These are phyloP conservation scores for Anastatus disparis DNA, from an alignment of 1,140 invertebrate species.

Conservation along the genomic window DNA sequence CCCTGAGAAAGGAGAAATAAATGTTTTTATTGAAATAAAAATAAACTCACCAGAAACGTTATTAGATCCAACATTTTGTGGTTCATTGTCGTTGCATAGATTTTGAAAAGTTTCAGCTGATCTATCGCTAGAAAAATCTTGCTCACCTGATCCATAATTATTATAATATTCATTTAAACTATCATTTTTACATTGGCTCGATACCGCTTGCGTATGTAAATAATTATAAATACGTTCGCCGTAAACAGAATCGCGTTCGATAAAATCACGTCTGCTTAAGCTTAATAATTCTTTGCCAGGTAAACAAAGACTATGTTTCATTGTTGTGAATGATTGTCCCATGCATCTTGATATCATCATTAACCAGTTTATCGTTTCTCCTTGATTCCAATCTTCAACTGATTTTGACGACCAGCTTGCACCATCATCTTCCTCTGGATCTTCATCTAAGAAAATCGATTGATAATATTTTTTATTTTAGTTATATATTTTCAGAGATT, in stretches of 20 bases:
- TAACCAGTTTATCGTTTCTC: conserved; percentile 70
- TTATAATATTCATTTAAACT: neutral
- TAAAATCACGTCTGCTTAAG: conserved; percentile 65
- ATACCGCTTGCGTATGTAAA: conserved; percentile 60
- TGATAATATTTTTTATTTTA: no score
- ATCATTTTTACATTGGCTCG: conserved; percentile 13
- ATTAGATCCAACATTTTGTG: conserved; percentile 59
- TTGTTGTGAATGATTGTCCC: conserved; percentile 63
- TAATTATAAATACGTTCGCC: conserved; percentile 64
- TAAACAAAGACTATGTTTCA: conserved; percentile 65
- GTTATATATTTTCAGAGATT: no score
- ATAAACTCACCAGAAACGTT: conserved; percentile 51
- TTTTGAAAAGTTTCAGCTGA: conserved; percentile 1
- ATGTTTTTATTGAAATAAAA: no score
- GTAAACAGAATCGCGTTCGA: conserved; percentile 61
- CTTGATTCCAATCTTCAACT: conserved; percentile 67
- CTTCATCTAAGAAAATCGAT: conserved; percentile 46
- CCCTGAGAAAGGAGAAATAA: no score
- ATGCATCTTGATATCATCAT: conserved; percentile 63
- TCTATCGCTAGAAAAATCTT: neutral
- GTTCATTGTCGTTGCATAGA: conserved; percentile 52
- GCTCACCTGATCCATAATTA: conserved; percentile 4
- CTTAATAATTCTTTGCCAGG: conserved; percentile 63
- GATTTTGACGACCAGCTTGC: conserved; percentile 68
- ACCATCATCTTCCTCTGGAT: conserved; percentile 52